Evolutionary conservation across 1,140 invertebrate genomes (phyloP).

Genomic region (fruit fly (Drosophila melanogaster)): Release_6_plus_ISO1_MT NT_037436.4:22175001-22175500

Average conservation of each 20-base stretch:
- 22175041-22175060: constrained; percentile 83
- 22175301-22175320: constrained; percentile 56
- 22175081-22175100: constrained; percentile 83
- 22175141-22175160: not conserved
- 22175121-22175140: constrained; percentile 41
- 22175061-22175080: constrained; percentile 84
- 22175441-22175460: constrained; percentile 58
- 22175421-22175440: constrained; percentile 48
- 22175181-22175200: constrained; percentile 6
- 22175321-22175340: constrained; percentile 67
- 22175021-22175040: constrained; percentile 81
- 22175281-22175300: not conserved
- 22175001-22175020: constrained; percentile 83
- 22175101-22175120: constrained; percentile 83
- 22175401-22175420: not conserved
- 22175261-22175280: constrained; percentile 5
- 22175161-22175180: too few relatives aligned
- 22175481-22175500: constrained; percentile 45
- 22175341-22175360: constrained; percentile 79
- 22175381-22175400: constrained; percentile 1
- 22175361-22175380: constrained; percentile 74
- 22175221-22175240: constrained; percentile 60
- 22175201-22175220: constrained; percentile 64
- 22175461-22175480: constrained; percentile 30
- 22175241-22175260: constrained; percentile 18